Evolutionary conservation across 2,888 invertebrate genomes (phyloP), one percentile per base, ranked within the genome.

Genomic region (Leptura quadrifasciata): DNA sequence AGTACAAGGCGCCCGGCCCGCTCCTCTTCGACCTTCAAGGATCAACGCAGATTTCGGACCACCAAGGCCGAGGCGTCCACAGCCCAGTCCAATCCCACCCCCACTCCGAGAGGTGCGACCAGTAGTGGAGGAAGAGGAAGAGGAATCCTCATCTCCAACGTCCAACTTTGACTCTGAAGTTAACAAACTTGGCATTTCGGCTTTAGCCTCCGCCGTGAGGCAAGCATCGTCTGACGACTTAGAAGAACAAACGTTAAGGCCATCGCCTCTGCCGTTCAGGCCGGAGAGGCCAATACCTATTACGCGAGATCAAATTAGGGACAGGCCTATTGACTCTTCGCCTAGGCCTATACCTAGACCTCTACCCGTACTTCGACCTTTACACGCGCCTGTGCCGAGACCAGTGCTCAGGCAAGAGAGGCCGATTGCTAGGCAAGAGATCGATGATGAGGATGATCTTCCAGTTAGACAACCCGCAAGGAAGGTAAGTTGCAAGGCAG

Each of bases 121-220:
- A 0, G 94, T 94, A 8, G 93, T 93, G 0, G 94, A 94, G 88
- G 92, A 94, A 81, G 91, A 91, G 20, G 94, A 94, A 88, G 93
- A 94, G 76, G 92, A 91, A 2, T 89, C 90, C 2, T 90, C 88
- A 79, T 81, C 15, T 63, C 76, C 76, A 20, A 61, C 76, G 4
- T 78, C 82, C 15, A 79, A 73, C 24, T 86, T 87, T 75, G 88
- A 88, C 67, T 87, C 86, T 15, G 88, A 88, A 79, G 86, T 87
- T n/a, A 83, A 86, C 10, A 86, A 86, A 71, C 79, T 88, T 17
- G 82, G 83, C 47, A 75, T 86, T 63, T 80, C 86, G 6, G 82
- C 84, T 2, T 63, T 86, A 4, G 84, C 85, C 58, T 76, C 84
- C 1, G 85, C 84, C 8, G 79, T 83, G 1, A 79, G 84, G 27